phyloP scores from a whole-genome alignment of 2,888 invertebrate genomes.

The Ferdinandea cuprea region DNA sequence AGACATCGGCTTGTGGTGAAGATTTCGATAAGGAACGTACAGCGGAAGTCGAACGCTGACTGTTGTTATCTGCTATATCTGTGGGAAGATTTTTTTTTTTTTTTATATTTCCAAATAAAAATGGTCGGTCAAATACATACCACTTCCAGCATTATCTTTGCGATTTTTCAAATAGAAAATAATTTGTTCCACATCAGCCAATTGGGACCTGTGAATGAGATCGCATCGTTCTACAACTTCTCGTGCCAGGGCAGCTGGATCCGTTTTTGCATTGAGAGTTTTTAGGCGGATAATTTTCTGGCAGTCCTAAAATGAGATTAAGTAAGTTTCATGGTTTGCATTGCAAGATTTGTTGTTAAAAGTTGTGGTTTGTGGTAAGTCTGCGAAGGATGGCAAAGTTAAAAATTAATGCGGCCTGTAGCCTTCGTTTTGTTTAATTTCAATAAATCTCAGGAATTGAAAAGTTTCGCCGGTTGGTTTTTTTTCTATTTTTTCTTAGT shows the following conservation, averaged over 20 bases:
- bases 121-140: constrained; percentile 70
- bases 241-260: constrained; percentile 90
- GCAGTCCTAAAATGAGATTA: constrained; percentile 85
- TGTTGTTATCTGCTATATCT: constrained; percentile 81
- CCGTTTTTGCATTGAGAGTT: constrained; percentile 90
- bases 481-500: no score
- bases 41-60: constrained; percentile 78
- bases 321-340: background rate
- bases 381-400: no score
- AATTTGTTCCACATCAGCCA: constrained; percentile 93
- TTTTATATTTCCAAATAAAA: constrained; percentile 17
- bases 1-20: constrained; percentile 85
- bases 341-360: background rate
- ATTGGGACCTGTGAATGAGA: constrained; percentile 91
- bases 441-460: no score
- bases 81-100: background rate
- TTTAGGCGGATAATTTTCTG: constrained; percentile 93
- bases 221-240: constrained; percentile 94
- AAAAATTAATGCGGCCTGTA: no score
- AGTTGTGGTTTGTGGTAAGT: no score
- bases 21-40: constrained; percentile 77
- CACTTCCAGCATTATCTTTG: constrained; percentile 84
- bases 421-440: no score
- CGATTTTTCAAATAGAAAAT: constrained; percentile 94
- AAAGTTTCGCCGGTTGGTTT: no score